A percentile compares a stretch with the other conserved stretches of the same genome.
These are phyloP conservation scores for Noctua fimbriata DNA, from an alignment of 2,888 invertebrate species.

Conservation along the genomic window DNA sequence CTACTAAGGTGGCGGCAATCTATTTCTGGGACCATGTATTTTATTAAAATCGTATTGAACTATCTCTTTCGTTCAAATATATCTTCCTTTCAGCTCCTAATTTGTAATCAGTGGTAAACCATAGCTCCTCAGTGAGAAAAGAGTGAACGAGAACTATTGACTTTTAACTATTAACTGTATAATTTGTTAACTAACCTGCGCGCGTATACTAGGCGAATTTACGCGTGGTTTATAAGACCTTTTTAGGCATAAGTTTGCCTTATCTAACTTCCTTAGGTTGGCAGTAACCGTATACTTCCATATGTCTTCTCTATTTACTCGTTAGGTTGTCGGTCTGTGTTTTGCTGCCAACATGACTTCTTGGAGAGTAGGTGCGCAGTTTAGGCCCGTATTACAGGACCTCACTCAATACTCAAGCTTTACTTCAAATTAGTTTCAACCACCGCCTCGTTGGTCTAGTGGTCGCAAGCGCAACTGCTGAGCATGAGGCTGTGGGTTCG, in stretches of 20 bases:
- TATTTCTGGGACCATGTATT: constrained; percentile 23
- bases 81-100: background rate
- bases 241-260: constrained; percentile 51
- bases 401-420: background rate
- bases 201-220: constrained; percentile 3
- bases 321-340: constrained; percentile 38
- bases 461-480: too few relatives aligned
- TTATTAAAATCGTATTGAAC: background rate
- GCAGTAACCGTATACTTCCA: constrained; percentile 46
- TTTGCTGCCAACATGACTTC: constrained; percentile 39
- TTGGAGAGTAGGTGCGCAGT: background rate
- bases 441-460: too few relatives aligned
- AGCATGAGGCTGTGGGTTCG: too few relatives aligned
- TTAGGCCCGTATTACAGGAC: background rate
- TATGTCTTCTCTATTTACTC: constrained; percentile 39
- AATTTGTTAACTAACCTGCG: constrained; percentile 56
- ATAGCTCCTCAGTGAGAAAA: constrained; percentile 50
- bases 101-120: constrained; percentile 1
- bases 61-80: background rate
- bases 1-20: background rate
- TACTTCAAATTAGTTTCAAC: background rate
- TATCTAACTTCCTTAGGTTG: constrained; percentile 46
- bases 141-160: constrained; percentile 48
- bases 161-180: constrained; percentile 56
- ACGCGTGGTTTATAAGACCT: constrained; percentile 24